phyloP scores from a whole-genome alignment of 2,113 vertebrate species.

The Platysternon megacephalum region DNA sequence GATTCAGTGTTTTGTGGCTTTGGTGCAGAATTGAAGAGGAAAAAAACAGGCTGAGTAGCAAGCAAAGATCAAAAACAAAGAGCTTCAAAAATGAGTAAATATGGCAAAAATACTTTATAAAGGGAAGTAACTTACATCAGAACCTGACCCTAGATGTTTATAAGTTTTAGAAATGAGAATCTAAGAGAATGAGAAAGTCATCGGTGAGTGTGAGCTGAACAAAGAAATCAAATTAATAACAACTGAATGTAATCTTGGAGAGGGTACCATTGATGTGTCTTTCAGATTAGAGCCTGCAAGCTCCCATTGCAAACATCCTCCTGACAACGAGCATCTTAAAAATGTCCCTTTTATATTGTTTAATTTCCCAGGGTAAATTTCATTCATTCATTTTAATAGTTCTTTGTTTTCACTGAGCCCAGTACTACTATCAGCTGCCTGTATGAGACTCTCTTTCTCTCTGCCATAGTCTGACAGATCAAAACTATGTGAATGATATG shows the following conservation, averaged over 20 bases:
- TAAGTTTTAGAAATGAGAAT: neutral
- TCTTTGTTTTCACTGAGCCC: no score
- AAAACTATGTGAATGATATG: neutral
- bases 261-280: neutral
- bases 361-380: neutral
- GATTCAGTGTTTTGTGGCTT: neutral
- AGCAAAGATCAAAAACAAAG: neutral
- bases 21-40: conserved; percentile 21
- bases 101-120: neutral
- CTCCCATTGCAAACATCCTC: neutral
- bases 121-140: neutral
- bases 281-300: conserved; percentile 4
- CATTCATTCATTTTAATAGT: neutral
- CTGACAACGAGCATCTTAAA: neutral
- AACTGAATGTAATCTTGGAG: neutral
- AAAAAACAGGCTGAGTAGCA: conserved; percentile 6
- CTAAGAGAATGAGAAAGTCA: neutral
- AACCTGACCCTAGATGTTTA: neutral
- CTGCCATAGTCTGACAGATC: neutral
- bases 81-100: conserved; percentile 22
- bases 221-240: conserved; percentile 4
- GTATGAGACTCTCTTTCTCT: neutral
- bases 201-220: neutral
- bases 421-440: neutral
- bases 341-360: neutral